phyloP scores from a whole-genome alignment of 30 jellyfish, hydroid and myxozoan genomes.

The Hydra vulgaris region DNA sequence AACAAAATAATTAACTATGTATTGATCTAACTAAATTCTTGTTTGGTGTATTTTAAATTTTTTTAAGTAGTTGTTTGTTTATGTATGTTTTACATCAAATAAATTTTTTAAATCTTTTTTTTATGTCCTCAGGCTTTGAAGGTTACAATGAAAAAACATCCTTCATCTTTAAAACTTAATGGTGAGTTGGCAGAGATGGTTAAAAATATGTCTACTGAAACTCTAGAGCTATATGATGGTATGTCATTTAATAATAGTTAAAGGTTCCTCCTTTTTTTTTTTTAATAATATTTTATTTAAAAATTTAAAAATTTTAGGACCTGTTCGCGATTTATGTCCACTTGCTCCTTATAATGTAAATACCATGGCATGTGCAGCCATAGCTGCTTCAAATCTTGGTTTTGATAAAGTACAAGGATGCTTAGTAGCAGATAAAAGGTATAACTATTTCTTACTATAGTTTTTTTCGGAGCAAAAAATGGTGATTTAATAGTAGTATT shows the following conservation, averaged over 20 bases:
- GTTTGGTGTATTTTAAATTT: too few species aligned
- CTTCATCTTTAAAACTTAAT: slow-evolving; percentile 50
- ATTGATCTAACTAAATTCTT: too few species aligned
- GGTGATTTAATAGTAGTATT: too few species aligned
- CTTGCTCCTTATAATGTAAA: slow-evolving; percentile 89
- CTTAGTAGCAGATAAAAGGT: slow-evolving; percentile 80
- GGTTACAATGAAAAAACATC: slow-evolving; percentile 85
- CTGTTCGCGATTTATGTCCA: slow-evolving; percentile 87
- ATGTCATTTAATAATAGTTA: too few species aligned
- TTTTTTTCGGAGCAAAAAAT: not conserved
- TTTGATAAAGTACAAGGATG: slow-evolving; percentile 85
- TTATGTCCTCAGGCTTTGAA: slow-evolving; percentile 45
- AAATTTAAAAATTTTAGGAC: slow-evolving; percentile 42
- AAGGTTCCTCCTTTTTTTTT: not conserved
- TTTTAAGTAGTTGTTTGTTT: too few species aligned
- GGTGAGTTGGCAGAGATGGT: slow-evolving; percentile 68
- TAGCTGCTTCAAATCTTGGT: slow-evolving; percentile 86
- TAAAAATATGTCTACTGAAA: slow-evolving; percentile 31
- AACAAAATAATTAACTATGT: too few species aligned
- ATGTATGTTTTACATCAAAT: too few species aligned
- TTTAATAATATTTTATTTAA: not conserved
- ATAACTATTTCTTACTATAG: not conserved
- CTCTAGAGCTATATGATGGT: slow-evolving; percentile 70
- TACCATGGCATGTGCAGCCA: slow-evolving; percentile 93
- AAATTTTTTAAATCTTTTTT: not conserved